Base-by-base conservation (phyloP, 2,888 invertebrate genomes). In the Ganaspis brasiliensis region DNA sequence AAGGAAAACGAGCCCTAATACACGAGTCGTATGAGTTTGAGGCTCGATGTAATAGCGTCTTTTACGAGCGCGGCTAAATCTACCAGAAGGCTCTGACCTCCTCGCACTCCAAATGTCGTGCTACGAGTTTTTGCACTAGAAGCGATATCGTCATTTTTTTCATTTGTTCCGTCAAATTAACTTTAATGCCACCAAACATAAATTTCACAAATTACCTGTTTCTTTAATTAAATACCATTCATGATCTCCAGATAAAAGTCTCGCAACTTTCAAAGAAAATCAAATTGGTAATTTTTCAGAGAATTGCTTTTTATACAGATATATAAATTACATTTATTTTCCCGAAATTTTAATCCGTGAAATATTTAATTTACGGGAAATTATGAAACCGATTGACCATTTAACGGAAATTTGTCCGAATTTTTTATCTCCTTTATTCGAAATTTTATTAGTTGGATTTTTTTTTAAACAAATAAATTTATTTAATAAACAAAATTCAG, bases 41-140 rank as follows among this genome's bases (percentile, higher is more conserved):
- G 79, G 82, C 79, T 75, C 81, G 81, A 83, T 85, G 87, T 88
- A 88, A 88, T 87, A 87, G 86, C 84, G 79, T 81, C 84, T 87
- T 88, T 88, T 88, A 89, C 85, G 87, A 87, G 86, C 87, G 87
- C 83, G 86, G 84, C 86, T 86, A 87, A 88, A 84, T 87, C 84
- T 83, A 84, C 83, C 80, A 81, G 79, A 81, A 77, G 75, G 71
- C 80, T 80, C 73, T 78, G 77, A 76, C 79, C 82, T 73, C 81
- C 73, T 76, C 73, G 63, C 63, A 37, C 63, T 40, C 63, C 37
- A 63, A 63, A 63, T 63, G 40, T 63, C 40, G 19, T 63, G 63
- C 35, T 19, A 63, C 14, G 40, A 14, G 63, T 37, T 63, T 40
- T 63, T 63, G 10, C 63, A 63, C 37, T 19, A 37, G 37, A 40